phyloP scores from a whole-genome alignment of 2,113 vertebrate species.

The Piliocolobus tephrosceles region DNA sequence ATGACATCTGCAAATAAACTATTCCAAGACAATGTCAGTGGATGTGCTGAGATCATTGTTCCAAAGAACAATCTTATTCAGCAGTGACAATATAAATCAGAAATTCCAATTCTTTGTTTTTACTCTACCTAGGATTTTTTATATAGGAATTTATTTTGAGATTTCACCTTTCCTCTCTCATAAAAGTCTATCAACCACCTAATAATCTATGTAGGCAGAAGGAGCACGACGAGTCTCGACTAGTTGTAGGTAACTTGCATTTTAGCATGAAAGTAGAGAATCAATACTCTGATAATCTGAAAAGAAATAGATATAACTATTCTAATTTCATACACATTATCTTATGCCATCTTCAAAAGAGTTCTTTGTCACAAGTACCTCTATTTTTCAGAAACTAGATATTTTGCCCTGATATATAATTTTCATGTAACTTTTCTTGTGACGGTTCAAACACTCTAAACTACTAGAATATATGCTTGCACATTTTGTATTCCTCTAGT shows the following conservation, averaged over 20 bases:
- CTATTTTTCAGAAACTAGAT: neutral
- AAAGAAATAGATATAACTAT: neutral
- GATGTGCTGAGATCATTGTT: neutral
- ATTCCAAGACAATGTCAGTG: neutral
- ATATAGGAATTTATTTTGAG: neutral
- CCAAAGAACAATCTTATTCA: neutral
- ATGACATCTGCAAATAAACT: no score
- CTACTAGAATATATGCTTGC: neutral
- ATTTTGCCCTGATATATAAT: neutral
- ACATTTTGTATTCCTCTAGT: neutral
- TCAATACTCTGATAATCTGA: neutral
- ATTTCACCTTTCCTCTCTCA: neutral
- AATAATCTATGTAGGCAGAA: neutral
- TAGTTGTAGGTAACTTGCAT: neutral
- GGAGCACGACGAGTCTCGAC: neutral
- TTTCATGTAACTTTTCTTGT: neutral
- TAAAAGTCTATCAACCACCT: neutral
- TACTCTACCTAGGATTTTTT: neutral
- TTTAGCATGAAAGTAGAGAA: slow-evolving; percentile 15
- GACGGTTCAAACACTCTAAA: neutral
- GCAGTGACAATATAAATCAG: neutral
- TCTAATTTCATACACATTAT: neutral
- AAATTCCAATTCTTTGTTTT: neutral
- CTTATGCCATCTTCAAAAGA: neutral
- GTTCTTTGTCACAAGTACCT: neutral